Evolutionary conservation across 2,113 vertebrate genomes (phyloP).

Genomic region (Neotragus pygmaeus): DNA sequence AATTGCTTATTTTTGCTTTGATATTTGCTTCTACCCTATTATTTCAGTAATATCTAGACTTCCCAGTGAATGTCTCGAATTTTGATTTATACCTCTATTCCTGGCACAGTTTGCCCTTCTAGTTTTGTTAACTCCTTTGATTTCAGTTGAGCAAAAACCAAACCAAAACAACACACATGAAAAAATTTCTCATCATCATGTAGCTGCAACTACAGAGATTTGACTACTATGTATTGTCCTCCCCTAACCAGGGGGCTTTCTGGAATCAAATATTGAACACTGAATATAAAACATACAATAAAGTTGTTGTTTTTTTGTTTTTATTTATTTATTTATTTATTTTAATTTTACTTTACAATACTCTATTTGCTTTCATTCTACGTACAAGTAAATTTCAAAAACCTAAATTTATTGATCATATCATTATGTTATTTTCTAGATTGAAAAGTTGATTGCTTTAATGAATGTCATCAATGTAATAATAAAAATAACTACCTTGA

Average conservation of each 20-base stretch:
- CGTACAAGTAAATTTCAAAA: neutral
- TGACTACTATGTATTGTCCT: neutral
- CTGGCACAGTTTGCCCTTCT: neutral
- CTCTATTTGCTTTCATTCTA: no score
- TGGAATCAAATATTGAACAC: neutral
- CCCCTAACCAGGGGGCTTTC: rapidly evolving
- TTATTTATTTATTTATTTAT: no score
- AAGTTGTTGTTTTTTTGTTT: no score
- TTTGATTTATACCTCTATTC: neutral
- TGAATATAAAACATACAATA: neutral
- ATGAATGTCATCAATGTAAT: neutral
- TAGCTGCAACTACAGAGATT: neutral
- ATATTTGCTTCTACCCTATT: neutral
- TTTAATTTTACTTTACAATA: no score
- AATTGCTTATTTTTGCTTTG: neutral
- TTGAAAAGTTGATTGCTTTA: neutral
- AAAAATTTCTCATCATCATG: neutral
- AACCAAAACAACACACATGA: neutral
- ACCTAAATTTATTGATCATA: neutral
- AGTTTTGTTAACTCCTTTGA: neutral
- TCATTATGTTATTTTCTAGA: neutral
- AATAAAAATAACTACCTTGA: neutral
- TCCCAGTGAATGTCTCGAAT: neutral
- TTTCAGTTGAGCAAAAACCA: neutral
- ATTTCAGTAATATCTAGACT: neutral